Evolutionary conservation across 1,140 invertebrate genomes (phyloP).

Genomic region (Bombus polaris): DNA sequence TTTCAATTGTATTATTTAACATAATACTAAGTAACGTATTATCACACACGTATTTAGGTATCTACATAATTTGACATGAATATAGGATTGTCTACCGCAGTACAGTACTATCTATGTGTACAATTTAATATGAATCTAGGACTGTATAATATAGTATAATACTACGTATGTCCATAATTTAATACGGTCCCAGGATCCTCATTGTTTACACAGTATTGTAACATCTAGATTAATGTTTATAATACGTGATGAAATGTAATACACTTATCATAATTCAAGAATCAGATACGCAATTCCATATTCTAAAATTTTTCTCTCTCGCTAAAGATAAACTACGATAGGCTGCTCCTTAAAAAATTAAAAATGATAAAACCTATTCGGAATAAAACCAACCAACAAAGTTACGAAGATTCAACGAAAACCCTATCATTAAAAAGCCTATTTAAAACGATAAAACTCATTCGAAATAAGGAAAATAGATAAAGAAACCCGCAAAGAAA

Average conservation of each 20-base stretch:
- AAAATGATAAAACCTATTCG: no score
- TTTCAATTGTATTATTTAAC: no score
- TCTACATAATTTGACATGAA: background rate
- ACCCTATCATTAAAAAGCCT: no score
- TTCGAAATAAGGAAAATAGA: no score
- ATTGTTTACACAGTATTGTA: background rate
- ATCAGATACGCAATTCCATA: background rate
- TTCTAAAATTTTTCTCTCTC: no score
- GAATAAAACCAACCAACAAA: no score
- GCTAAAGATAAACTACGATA: no score
- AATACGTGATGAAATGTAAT: background rate
- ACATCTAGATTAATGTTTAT: background rate
- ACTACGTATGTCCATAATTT: background rate
- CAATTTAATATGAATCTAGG: slow-evolving; percentile 3
- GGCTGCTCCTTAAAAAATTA: no score
- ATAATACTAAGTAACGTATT: background rate
- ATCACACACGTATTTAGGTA: background rate
- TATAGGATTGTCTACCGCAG: background rate
- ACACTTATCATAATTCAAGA: background rate
- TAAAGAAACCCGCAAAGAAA: no score
- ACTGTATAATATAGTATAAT: background rate
- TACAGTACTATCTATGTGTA: background rate
- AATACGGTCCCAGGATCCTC: background rate
- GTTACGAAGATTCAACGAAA: no score
- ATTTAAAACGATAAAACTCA: no score